A percentile compares a stretch with the other conserved stretches of the same genome.
phyloP scores from a whole-genome alignment of 2,797 vertebrate genomes.

The Apogon talboti region DNA sequence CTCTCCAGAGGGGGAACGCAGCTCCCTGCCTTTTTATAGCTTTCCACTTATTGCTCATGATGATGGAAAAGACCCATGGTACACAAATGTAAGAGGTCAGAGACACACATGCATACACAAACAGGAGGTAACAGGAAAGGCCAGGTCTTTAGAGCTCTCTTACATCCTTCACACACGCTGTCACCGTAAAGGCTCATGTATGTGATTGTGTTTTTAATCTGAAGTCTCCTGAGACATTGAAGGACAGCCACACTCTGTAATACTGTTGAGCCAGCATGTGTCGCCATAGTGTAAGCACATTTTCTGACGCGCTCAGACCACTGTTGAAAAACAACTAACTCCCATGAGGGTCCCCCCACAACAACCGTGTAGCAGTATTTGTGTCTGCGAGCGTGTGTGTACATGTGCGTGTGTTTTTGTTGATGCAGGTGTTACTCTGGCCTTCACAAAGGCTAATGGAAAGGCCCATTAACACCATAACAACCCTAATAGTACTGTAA shows the following conservation, averaged over 20 bases:
- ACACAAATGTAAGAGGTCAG: slow-evolving; percentile 38
- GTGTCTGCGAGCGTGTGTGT: slow-evolving; percentile 37
- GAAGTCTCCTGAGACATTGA: slow-evolving; percentile 66
- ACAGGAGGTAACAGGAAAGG: slow-evolving; percentile 40
- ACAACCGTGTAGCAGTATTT: slow-evolving; percentile 42
- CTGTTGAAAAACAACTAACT: slow-evolving; percentile 72
- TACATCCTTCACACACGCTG: slow-evolving; percentile 50
- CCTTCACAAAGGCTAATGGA: slow-evolving; percentile 69
- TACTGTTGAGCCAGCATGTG: slow-evolving; percentile 82
- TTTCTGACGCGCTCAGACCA: slow-evolving; percentile 73
- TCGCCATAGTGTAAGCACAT: slow-evolving; percentile 80
- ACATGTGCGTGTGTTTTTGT: slow-evolving; percentile 52
- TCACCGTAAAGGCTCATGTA: slow-evolving; percentile 39
- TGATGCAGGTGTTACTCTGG: slow-evolving; percentile 76
- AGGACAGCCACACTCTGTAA: slow-evolving; percentile 74
- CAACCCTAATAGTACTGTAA: slow-evolving; percentile 74
- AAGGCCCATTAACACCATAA: slow-evolving; percentile 70
- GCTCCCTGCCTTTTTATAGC: slow-evolving; percentile 46
- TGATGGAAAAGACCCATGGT: slow-evolving; percentile 41
- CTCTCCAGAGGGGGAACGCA: slow-evolving; percentile 45
- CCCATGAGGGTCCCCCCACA: slow-evolving; percentile 56
- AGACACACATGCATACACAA: slow-evolving; percentile 39
- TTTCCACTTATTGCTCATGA: slow-evolving; percentile 21
- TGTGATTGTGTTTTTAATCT: slow-evolving; percentile 71
- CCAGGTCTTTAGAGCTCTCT: slow-evolving; percentile 32